A percentile compares a stretch with the other conserved stretches of the same genome.
phyloP scores from a whole-genome alignment of 1,140 invertebrate species.

The Olivierus martensii region DNA sequence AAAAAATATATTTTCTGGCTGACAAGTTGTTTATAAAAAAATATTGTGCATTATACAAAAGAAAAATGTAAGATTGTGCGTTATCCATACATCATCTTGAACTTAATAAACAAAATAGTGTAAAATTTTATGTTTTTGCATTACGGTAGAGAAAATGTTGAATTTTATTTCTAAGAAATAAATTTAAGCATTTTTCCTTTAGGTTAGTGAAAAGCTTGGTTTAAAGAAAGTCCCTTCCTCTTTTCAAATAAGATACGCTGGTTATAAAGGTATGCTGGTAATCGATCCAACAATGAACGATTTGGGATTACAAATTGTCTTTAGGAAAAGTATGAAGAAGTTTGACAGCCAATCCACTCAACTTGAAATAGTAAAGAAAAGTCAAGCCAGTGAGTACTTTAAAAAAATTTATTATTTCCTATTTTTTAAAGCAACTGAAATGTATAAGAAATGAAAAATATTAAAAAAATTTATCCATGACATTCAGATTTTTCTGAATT shows the following conservation, averaged over 20 bases:
- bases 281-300: conserved; percentile 16
- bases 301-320: conserved; percentile 12
- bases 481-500: no score
- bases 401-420: no score
- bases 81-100: no score
- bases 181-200: neutral
- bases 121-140: neutral
- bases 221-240: conserved; percentile 11
- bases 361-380: conserved; percentile 17
- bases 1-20: no score
- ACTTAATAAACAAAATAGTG: no score
- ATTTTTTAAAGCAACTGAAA: conserved; percentile 3
- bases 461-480: no score
- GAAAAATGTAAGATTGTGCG: no score
- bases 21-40: no score
- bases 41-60: neutral
- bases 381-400: conserved; percentile 6
- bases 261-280: conserved; percentile 22
- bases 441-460: no score
- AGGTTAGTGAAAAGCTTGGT: conserved; percentile 7
- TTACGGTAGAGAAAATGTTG: neutral
- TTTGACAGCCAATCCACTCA: conserved; percentile 11
- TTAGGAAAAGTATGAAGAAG: conserved; percentile 22
- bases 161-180: no score
- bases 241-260: conserved; percentile 21